Evolutionary conservation across 2,888 invertebrate species (phyloP).

Genomic region (Meta bourneti): DNA sequence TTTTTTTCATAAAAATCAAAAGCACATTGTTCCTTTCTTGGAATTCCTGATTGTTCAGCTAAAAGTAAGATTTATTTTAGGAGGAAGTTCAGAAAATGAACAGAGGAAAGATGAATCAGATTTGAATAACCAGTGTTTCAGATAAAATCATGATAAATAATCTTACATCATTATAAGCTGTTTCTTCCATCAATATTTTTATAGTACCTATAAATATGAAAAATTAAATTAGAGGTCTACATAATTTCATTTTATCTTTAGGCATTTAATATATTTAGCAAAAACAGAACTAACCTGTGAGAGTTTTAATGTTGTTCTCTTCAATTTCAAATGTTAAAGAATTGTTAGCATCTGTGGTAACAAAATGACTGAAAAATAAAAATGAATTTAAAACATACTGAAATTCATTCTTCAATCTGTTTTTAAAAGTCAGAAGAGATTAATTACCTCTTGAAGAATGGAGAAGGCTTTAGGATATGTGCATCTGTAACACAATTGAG

Average conservation of each 20-base stretch:
- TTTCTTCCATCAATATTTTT: constrained; percentile 70
- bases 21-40: too few relatives aligned
- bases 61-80: not conserved
- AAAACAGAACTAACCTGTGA: constrained; percentile 6
- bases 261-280: too few relatives aligned
- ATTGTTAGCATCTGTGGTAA: constrained; percentile 55
- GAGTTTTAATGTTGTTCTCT: constrained; percentile 36
- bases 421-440: too few relatives aligned
- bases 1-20: too few relatives aligned
- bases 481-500: constrained; percentile 45
- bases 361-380: constrained; percentile 62
- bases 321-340: constrained; percentile 67
- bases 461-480: constrained; percentile 72
- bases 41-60: too few relatives aligned
- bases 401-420: not conserved
- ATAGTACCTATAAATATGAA: constrained; percentile 39
- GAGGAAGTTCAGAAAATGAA: not conserved
- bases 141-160: not conserved
- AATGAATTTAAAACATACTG: not conserved
- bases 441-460: constrained; percentile 74
- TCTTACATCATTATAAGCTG: constrained; percentile 69
- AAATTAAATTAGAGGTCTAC: not conserved
- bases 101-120: too few relatives aligned
- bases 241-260: not conserved
- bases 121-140: too few relatives aligned